phyloP scores from a whole-genome alignment of 2,113 vertebrate species.

The Fulica atra region DNA sequence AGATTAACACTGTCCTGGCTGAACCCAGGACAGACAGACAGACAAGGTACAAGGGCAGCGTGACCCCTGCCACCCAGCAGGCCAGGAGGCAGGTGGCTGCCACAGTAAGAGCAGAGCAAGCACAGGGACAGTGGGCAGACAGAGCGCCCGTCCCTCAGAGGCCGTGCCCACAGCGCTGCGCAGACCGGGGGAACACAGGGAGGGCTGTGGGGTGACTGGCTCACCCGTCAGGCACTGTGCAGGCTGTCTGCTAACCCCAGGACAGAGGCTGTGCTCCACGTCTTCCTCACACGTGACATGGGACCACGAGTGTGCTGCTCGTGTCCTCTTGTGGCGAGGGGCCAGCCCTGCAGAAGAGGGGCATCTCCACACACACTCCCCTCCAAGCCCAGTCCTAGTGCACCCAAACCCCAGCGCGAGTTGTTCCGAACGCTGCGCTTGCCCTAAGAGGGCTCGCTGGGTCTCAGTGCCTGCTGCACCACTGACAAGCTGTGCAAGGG shows the following conservation, averaged over 20 bases:
- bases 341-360: neutral
- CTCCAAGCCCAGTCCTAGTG: neutral
- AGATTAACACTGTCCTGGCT: too few relatives aligned
- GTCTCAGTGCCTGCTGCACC: neutral
- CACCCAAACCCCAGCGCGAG: neutral
- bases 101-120: accelerated
- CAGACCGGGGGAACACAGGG: too few relatives aligned
- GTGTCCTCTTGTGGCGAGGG: neutral
- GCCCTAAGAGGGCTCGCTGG: neutral
- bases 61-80: neutral
- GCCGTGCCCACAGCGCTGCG: accelerated
- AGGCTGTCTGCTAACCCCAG: neutral
- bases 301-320: accelerated
- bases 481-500: neutral
- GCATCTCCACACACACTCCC: neutral
- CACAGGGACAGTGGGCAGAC: neutral
- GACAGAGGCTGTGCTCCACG: too few relatives aligned
- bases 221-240: accelerated
- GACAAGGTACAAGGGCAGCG: accelerated
- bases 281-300: accelerated
- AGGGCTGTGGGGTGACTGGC: neutral
- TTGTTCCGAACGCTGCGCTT: too few relatives aligned
- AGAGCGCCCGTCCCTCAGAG: too few relatives aligned
- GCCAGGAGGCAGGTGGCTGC: accelerated
- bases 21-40: too few relatives aligned